A percentile compares a stretch with the other conserved stretches of the same genome.
phyloP scores from a whole-genome alignment of 2,113 vertebrate genomes.

The Asarcornis scutulata region DNA sequence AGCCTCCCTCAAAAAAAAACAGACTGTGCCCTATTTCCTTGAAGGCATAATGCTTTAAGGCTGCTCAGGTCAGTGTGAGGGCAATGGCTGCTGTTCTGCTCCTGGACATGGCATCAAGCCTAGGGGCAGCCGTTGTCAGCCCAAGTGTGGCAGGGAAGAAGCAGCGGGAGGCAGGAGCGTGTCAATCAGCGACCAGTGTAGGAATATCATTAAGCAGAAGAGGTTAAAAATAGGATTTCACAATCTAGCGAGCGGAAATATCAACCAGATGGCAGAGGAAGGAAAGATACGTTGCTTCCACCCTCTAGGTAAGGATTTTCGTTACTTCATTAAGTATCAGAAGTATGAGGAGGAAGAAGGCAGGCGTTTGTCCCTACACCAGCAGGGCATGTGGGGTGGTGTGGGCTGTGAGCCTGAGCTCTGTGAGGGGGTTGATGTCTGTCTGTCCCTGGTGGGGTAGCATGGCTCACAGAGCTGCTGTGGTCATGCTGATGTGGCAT shows the following conservation, averaged over 20 bases:
- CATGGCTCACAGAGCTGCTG: not conserved
- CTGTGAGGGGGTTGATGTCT: accelerated
- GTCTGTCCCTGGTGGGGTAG: not conserved
- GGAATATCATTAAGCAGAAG: not conserved
- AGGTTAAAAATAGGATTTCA: slow-evolving; percentile 42
- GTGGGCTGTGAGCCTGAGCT: not conserved
- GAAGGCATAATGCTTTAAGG: not conserved
- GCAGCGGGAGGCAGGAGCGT: accelerated
- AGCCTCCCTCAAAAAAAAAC: not conserved
- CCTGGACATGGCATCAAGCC: accelerated
- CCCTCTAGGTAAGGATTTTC: slow-evolving; percentile 11
- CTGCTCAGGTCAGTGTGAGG: not conserved
- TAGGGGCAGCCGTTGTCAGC: not conserved
- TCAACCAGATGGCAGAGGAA: slow-evolving; percentile 23
- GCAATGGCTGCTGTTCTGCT: accelerated
- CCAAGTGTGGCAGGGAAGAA: not conserved
- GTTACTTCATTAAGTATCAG: not conserved
- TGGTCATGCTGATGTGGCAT: too few species aligned
- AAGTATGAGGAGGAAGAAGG: not conserved
- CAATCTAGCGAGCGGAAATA: not conserved
- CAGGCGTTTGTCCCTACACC: accelerated
- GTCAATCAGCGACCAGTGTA: not conserved
- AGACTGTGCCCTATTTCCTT: too few species aligned
- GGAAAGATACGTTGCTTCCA: not conserved
- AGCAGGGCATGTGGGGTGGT: accelerated